A percentile compares a stretch with the other conserved stretches of the same genome.
These are phyloP conservation scores for Coreoperca whiteheadi DNA, from an alignment of 2,113 vertebrate genomes.

Conservation along the genomic window DNA sequence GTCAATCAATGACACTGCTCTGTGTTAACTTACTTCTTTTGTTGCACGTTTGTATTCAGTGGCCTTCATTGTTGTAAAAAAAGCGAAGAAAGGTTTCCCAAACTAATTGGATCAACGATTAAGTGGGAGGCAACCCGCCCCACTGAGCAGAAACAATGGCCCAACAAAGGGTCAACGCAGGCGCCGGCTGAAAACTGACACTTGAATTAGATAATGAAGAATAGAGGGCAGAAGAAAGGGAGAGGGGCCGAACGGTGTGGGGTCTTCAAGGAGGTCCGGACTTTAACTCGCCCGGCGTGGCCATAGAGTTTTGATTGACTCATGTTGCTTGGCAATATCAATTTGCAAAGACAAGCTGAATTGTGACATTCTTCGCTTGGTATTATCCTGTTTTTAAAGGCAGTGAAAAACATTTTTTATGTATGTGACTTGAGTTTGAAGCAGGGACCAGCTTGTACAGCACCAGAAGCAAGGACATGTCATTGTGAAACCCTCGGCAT, in stretches of 20 bases:
- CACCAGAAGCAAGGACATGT: neutral
- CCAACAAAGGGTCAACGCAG: constrained; percentile 67
- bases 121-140: constrained; percentile 71
- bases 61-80: constrained; percentile 59
- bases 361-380: neutral
- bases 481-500: neutral
- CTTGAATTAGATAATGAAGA: constrained; percentile 81
- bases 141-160: constrained; percentile 66
- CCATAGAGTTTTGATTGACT: constrained; percentile 37
- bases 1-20: constrained; percentile 75
- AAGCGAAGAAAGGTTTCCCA: constrained; percentile 62
- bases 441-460: neutral
- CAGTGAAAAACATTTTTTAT: neutral
- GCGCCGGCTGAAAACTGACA: constrained; percentile 75
- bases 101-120: constrained; percentile 83
- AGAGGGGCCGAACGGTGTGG: constrained; percentile 70
- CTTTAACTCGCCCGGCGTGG: constrained; percentile 41
- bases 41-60: constrained; percentile 71
- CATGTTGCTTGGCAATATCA: constrained; percentile 43
- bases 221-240: constrained; percentile 63
- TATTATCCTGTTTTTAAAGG: constrained; percentile 14
- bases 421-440: neutral
- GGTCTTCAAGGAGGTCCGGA: constrained; percentile 71
- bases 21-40: constrained; percentile 72
- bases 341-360: constrained; percentile 26